These are phyloP conservation scores for Penaeus vannamei DNA, from an alignment of 1,140 invertebrate species.

Conservation along the genomic window DNA sequence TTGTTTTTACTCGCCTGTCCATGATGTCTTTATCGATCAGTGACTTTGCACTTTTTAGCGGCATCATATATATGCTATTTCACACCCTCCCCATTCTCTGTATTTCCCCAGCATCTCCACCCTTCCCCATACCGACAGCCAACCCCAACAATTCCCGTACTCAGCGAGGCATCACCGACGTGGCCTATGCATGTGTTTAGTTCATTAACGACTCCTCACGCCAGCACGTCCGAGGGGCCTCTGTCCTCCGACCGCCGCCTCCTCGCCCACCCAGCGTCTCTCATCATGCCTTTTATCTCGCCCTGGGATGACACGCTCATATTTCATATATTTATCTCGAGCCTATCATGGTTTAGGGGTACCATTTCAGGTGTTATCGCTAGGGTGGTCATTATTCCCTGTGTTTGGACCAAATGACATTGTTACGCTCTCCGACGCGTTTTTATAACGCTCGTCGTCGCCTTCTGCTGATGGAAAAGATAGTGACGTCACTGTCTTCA, in stretches of 20 bases:
- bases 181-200: not conserved
- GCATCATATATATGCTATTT: too few relatives aligned
- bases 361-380: constrained; percentile 48
- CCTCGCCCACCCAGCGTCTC: constrained; percentile 27
- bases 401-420: constrained; percentile 34
- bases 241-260: constrained; percentile 1
- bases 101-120: too few relatives aligned
- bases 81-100: too few relatives aligned
- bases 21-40: too few relatives aligned
- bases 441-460: constrained; percentile 9
- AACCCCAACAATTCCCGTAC: too few relatives aligned
- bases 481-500: constrained; percentile 17
- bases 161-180: too few relatives aligned
- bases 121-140: too few relatives aligned
- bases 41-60: too few relatives aligned
- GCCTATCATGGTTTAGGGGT: constrained; percentile 42
- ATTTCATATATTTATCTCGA: constrained; percentile 57
- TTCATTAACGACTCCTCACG: constrained; percentile 34
- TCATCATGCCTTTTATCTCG: constrained; percentile 25
- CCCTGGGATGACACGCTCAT: constrained; percentile 36
- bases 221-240: constrained; percentile 17
- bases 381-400: constrained; percentile 36
- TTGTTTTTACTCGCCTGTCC: too few relatives aligned
- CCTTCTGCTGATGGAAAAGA: constrained; percentile 9
- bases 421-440: constrained; percentile 19